Evolutionary conservation across 2,113 vertebrate species (phyloP).

Genomic region (Petromus typicus): DNA sequence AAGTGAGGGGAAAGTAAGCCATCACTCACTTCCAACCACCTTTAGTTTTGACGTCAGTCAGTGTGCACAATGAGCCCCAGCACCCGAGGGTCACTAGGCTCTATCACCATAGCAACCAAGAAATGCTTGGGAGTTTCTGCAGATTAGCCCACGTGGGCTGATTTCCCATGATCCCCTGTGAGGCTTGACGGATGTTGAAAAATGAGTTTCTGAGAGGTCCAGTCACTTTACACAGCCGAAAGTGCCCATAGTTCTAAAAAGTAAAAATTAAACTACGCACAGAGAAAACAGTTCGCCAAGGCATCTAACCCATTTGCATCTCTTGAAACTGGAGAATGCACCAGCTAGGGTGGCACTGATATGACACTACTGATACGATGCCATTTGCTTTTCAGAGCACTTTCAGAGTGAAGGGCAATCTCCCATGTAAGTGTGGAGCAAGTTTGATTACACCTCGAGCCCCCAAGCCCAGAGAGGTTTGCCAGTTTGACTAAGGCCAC

Average conservation of each 20-base stretch:
- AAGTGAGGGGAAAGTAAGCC: neutral
- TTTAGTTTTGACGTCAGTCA: neutral
- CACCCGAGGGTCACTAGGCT: fast-evolving
- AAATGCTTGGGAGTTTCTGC: too few relatives aligned
- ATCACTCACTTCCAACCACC: too few relatives aligned
- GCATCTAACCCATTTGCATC: fast-evolving
- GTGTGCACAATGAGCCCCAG: fast-evolving
- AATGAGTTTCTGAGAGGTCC: neutral
- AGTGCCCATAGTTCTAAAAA: neutral
- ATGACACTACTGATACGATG: neutral
- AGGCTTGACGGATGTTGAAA: neutral
- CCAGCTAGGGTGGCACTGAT: neutral
- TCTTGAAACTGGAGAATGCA: neutral
- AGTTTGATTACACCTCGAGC: neutral
- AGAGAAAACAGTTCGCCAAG: fast-evolving
- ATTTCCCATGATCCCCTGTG: neutral
- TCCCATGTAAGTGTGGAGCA: neutral
- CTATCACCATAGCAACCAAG: fast-evolving
- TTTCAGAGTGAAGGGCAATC: neutral
- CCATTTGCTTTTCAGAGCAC: neutral
- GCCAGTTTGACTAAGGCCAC: neutral
- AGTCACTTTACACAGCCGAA: neutral
- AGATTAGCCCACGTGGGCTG: fast-evolving
- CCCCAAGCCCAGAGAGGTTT: neutral
- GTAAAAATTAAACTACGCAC: neutral